Conservation (phyloP, 2,888 invertebrate species). For the Diarsia dahlii region DNA sequence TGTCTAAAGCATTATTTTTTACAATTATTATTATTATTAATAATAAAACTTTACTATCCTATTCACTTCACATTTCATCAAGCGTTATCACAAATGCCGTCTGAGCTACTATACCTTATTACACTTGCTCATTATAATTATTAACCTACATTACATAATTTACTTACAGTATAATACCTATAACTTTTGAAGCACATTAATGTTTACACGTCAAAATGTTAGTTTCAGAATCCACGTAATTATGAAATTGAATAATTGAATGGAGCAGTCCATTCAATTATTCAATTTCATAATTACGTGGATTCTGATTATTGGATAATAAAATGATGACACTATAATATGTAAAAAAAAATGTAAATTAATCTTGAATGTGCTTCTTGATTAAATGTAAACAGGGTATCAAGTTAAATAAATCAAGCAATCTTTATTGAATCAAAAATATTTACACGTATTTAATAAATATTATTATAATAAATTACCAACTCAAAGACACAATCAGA, state of each 20-base stretch:
- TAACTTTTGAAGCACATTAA: constrained; percentile 66
- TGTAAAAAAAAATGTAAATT: too few relatives aligned
- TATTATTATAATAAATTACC: too few relatives aligned
- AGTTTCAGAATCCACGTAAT: constrained; percentile 11
- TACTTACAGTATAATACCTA: constrained; percentile 34
- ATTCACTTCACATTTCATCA: constrained; percentile 65
- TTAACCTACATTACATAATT: constrained; percentile 48
- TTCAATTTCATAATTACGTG: too few relatives aligned
- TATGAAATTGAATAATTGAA: constrained; percentile 2
- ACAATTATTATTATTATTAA: constrained; percentile 50
- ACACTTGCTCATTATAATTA: constrained; percentile 58
- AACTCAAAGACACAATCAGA: not conserved
- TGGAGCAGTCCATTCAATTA: too few relatives aligned
- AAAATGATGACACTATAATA: too few relatives aligned
- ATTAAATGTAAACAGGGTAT: not conserved
- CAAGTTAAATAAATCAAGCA: not conserved
- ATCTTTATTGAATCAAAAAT: not conserved
- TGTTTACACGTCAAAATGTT: constrained; percentile 62
- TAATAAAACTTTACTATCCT: constrained; percentile 60
- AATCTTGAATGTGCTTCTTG: constrained; percentile 4
- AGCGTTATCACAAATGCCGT: constrained; percentile 82
- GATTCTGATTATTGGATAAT: too few relatives aligned
- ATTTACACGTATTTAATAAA: not conserved
- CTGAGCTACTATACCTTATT: constrained; percentile 69
- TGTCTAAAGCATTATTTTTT: constrained; percentile 61